phyloP scores from a whole-genome alignment of 2,888 invertebrate species.

The Aleiodes testaceus region DNA sequence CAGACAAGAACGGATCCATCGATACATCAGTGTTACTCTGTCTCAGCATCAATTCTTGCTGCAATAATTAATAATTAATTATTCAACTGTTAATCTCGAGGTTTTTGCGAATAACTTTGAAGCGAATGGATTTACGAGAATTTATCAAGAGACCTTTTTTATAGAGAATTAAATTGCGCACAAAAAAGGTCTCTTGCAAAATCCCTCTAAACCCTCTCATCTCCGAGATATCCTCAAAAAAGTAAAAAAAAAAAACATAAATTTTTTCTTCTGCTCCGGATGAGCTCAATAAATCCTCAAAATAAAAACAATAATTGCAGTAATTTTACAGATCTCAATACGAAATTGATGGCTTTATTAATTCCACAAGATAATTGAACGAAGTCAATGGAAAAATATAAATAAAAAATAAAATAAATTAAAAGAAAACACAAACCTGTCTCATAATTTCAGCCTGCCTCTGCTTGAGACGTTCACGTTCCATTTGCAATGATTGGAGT shows the following conservation, averaged over 20 bases:
- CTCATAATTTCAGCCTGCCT: constrained; percentile 92
- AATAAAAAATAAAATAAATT: constrained; percentile 25
- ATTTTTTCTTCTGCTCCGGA: background rate
- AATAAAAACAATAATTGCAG: background rate
- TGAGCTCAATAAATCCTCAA: background rate
- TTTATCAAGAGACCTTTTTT: no score
- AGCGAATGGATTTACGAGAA: no score
- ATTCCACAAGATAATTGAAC: constrained; percentile 5
- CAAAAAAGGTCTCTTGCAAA: no score
- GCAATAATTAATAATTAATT: constrained; percentile 55
- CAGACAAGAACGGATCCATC: constrained; percentile 87
- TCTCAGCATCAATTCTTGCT: constrained; percentile 84
- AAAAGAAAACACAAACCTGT: constrained; percentile 77
- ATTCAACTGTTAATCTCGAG: no score
- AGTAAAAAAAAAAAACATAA: background rate
- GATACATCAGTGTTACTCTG: constrained; percentile 80
- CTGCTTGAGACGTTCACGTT: constrained; percentile 90
- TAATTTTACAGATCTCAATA: no score
- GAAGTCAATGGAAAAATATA: constrained; percentile 2
- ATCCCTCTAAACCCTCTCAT: no score
- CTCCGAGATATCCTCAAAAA: no score
- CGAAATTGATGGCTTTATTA: no score
- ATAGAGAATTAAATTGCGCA: no score
- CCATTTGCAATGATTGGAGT: constrained; percentile 88
- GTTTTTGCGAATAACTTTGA: no score